Conservation (phyloP, 2,113 vertebrate genomes). For the Mus pahari region DNA sequence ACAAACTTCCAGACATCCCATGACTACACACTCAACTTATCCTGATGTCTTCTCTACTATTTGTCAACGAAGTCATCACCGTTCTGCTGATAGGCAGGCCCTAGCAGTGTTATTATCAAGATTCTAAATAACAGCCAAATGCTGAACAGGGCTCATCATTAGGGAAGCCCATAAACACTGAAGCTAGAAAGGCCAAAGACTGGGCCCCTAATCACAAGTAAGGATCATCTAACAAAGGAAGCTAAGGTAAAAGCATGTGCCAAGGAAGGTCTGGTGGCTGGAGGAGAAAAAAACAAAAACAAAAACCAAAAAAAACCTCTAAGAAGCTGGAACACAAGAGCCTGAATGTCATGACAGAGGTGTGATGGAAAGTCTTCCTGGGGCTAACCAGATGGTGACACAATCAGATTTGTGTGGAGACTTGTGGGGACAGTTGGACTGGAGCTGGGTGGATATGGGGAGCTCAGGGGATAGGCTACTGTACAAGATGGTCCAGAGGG, state of each 20-base stretch:
- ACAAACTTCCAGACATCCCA: no score
- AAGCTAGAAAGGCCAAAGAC: accelerated
- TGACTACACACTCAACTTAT: background rate
- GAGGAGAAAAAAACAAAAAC: no score
- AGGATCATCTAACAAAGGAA: background rate
- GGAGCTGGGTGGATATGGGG: background rate
- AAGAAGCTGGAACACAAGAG: background rate
- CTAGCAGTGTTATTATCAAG: background rate
- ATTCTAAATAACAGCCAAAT: background rate
- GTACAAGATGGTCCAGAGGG: background rate
- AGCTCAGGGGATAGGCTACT: background rate
- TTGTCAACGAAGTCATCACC: no score
- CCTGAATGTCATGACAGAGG: background rate
- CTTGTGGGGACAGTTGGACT: background rate
- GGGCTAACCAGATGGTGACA: background rate
- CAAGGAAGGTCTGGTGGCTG: slow-evolving; percentile 27
- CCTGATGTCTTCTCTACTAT: background rate
- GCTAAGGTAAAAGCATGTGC: background rate
- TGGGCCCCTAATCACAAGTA: background rate
- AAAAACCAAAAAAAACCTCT: background rate
- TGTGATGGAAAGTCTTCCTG: background rate
- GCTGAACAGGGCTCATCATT: background rate
- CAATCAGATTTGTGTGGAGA: background rate
- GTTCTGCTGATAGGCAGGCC: no score
- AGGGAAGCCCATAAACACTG: accelerated